phyloP scores from a whole-genome alignment of 2,888 invertebrate genomes.

The Cantharis rustica region DNA sequence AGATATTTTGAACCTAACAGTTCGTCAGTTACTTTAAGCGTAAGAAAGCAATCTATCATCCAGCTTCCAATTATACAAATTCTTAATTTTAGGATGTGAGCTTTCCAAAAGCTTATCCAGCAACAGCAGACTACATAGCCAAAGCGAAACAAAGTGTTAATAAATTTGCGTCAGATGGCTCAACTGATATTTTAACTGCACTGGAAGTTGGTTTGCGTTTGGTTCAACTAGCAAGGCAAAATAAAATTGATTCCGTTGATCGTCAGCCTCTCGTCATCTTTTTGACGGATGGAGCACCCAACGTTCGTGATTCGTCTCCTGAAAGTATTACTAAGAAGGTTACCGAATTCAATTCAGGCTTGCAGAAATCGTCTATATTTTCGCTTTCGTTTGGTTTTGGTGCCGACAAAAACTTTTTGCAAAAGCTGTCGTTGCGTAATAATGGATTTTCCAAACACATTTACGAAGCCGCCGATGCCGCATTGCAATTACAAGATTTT shows the following conservation, averaged over 20 bases:
- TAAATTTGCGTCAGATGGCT: constrained; percentile 62
- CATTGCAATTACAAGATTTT: constrained; percentile 68
- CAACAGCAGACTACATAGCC: constrained; percentile 61
- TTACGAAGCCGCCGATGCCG: constrained; percentile 72
- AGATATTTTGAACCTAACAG: neutral
- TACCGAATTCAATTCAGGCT: constrained; percentile 60
- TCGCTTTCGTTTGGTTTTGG: constrained; percentile 73
- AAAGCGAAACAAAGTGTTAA: constrained; percentile 65
- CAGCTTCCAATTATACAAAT: neutral
- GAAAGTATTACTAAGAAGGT: constrained; percentile 58
- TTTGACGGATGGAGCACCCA: constrained; percentile 70
- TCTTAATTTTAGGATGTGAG: constrained; percentile 37
- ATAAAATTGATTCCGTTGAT: constrained; percentile 39
- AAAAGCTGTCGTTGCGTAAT: constrained; percentile 68
- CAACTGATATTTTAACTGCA: constrained; percentile 72
- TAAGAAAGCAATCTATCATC: neutral
- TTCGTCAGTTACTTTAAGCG: constrained; percentile 33
- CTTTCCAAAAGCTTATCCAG: constrained; percentile 60
- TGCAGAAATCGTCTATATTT: constrained; percentile 59
- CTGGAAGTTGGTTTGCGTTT: constrained; percentile 59
- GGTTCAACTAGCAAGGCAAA: constrained; percentile 40
- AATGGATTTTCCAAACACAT: constrained; percentile 72
- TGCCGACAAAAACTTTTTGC: constrained; percentile 69
- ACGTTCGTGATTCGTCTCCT: constrained; percentile 62
- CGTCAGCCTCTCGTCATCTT: constrained; percentile 69